Conservation (phyloP, 2,797 vertebrate species). For the Alcedo atthis region DNA sequence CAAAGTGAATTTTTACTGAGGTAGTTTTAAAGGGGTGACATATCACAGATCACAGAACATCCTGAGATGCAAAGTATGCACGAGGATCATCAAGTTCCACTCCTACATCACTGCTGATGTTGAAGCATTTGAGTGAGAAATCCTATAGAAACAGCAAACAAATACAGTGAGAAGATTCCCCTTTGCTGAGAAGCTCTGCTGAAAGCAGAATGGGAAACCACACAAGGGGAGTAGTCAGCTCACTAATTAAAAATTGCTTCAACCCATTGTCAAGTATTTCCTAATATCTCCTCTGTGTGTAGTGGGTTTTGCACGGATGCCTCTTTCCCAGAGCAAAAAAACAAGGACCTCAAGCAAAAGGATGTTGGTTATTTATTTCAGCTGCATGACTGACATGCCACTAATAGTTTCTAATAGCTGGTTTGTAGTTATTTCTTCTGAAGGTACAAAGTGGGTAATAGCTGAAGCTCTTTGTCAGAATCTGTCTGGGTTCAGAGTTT, state of each 20-base stretch:
- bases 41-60: neutral
- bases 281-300: neutral
- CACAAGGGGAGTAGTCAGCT: neutral
- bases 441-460: neutral
- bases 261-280: neutral
- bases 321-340: neutral
- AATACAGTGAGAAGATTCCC: neutral
- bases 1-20: neutral
- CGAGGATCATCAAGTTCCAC: neutral
- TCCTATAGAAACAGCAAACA: conserved; percentile 27
- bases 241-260: neutral
- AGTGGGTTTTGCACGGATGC: neutral
- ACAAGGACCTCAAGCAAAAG: neutral
- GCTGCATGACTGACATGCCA: neutral
- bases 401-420: neutral
- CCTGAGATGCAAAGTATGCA: neutral
- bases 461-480: neutral
- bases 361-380: neutral
- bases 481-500: neutral
- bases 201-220: neutral
- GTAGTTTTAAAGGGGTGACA: neutral
- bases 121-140: neutral
- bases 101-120: neutral
- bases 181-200: neutral
- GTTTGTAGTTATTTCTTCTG: neutral